phyloP scores from a whole-genome alignment of 2,113 vertebrate genomes.

The Cavia porcellus region DNA sequence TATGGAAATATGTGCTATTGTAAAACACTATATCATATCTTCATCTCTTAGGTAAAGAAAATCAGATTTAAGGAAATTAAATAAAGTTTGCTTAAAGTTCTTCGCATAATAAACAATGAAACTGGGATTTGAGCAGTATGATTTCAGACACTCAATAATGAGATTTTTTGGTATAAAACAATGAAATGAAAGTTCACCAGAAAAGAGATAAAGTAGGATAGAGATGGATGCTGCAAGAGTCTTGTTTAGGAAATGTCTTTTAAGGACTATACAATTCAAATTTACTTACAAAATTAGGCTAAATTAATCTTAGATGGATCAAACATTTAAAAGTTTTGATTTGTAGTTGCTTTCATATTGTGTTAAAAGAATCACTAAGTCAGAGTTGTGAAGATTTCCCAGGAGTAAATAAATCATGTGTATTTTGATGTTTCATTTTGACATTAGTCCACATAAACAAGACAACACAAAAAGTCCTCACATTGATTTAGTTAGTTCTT shows the following conservation, averaged over 20 bases:
- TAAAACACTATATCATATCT: neutral
- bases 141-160: neutral
- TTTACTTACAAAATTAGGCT: neutral
- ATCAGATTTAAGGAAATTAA: neutral
- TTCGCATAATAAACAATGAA: neutral
- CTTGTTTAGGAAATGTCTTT: neutral
- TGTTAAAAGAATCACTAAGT: neutral
- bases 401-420: neutral
- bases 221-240: neutral
- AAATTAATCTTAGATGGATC: neutral
- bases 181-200: neutral
- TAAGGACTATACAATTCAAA: constrained; percentile 41
- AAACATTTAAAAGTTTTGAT: neutral
- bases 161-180: neutral
- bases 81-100: neutral
- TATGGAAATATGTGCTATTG: neutral
- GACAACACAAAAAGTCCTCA: neutral
- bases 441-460: neutral
- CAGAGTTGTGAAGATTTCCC: neutral
- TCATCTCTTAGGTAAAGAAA: neutral
- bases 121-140: neutral
- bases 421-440: neutral
- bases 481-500: neutral
- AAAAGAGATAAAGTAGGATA: neutral
- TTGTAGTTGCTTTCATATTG: constrained; percentile 35